Evolutionary conservation across 2,797 vertebrate species (phyloP).

Genomic region (Echiichthys vipera): DNA sequence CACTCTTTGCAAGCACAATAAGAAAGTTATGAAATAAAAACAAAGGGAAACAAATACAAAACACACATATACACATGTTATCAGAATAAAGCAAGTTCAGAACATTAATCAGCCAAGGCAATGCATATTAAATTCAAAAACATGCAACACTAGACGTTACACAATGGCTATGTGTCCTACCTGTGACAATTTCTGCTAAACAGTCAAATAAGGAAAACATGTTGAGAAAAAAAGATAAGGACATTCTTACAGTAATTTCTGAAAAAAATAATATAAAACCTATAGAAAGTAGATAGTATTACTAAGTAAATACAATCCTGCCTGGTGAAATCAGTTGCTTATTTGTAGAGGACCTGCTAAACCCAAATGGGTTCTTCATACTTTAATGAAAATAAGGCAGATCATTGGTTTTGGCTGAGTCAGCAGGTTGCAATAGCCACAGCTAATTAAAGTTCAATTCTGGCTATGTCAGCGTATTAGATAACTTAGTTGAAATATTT

Average conservation of each 20-base stretch:
- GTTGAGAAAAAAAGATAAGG: not conserved
- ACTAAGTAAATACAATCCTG: too few relatives aligned
- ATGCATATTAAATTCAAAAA: slow-evolving; percentile 2
- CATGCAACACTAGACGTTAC: slow-evolving; percentile 5
- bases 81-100: slow-evolving; percentile 1
- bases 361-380: not conserved
- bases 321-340: not conserved
- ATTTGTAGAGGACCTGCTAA: not conserved
- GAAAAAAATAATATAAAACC: not conserved
- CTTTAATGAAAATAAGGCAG: not conserved
- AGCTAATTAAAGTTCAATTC: slow-evolving; percentile 20
- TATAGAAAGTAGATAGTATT: too few relatives aligned
- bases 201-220: slow-evolving; percentile 7
- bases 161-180: slow-evolving; percentile 25
- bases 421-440: not conserved
- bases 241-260: not conserved
- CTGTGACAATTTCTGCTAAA: slow-evolving; percentile 58
- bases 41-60: not conserved
- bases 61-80: not conserved
- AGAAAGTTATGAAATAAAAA: not conserved
- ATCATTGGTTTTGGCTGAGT: slow-evolving; percentile 8
- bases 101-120: not conserved
- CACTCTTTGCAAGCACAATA: not conserved
- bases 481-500: not conserved
- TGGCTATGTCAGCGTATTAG: not conserved